Evolutionary conservation across 2,113 vertebrate genomes (phyloP).

Genomic region (Seriola rivoliana): DNA sequence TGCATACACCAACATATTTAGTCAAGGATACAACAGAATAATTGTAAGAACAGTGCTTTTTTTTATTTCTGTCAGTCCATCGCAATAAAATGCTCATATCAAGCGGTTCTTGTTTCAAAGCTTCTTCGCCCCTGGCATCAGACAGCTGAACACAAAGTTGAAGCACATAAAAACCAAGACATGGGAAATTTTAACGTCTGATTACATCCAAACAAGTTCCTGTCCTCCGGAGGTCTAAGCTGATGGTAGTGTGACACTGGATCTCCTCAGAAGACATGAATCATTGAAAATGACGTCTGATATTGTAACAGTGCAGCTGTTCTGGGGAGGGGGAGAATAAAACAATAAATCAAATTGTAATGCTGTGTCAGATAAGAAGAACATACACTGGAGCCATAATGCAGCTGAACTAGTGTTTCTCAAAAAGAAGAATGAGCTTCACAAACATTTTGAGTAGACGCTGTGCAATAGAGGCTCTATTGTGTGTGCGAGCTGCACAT

Average conservation of each 20-base stretch:
- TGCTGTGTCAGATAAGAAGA: conserved; percentile 41
- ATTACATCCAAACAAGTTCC: conserved; percentile 60
- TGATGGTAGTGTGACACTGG: conserved; percentile 55
- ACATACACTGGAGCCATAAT: conserved; percentile 1
- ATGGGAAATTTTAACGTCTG: conserved; percentile 31
- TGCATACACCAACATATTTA: background rate
- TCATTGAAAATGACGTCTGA: conserved; percentile 69
- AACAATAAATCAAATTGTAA: conserved; percentile 58
- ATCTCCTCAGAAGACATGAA: conserved; percentile 64
- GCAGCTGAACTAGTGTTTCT: conserved; percentile 1
- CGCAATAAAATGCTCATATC: conserved; percentile 8
- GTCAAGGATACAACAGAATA: background rate
- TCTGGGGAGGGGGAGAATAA: conserved; percentile 24
- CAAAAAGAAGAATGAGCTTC: conserved; percentile 13
- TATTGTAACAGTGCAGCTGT: conserved; percentile 62
- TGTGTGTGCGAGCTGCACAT: background rate
- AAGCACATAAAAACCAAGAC: conserved; percentile 47
- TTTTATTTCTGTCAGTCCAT: background rate
- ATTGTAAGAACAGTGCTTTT: background rate
- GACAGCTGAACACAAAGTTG: background rate
- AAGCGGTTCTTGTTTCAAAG: conserved; percentile 1
- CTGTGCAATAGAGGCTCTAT: conserved; percentile 2
- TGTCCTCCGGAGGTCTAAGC: conserved; percentile 35
- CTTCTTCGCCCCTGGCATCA: conserved; percentile 11
- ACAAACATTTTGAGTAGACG: background rate